Conservation (phyloP, 2,113 vertebrate genomes). For the Trematocara macrostoma region DNA sequence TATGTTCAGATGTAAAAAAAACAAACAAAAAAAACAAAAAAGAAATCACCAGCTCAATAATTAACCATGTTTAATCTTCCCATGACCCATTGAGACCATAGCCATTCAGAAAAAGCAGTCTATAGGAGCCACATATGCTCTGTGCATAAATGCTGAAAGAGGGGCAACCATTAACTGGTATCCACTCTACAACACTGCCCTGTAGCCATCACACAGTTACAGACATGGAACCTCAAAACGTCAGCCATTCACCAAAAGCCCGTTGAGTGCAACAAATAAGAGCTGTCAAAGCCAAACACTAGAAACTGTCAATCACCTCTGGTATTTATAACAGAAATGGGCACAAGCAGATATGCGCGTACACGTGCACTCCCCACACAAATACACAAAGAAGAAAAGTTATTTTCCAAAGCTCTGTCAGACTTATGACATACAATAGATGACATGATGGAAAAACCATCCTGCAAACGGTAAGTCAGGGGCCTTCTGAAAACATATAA, state of each 20-base stretch:
- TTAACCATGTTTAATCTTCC: slow-evolving; percentile 51
- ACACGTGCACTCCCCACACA: not conserved
- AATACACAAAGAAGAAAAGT: not conserved
- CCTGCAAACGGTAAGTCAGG: not conserved
- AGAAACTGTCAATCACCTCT: slow-evolving; percentile 57
- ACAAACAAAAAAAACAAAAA: not conserved
- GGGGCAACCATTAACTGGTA: not conserved
- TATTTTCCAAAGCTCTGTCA: not conserved
- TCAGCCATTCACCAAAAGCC: slow-evolving; percentile 57
- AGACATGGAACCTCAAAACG: slow-evolving; percentile 45
- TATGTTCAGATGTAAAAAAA: not conserved
- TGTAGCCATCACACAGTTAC: slow-evolving; percentile 38
- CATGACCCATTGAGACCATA: slow-evolving; percentile 36
- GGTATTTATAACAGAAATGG: slow-evolving; percentile 50
- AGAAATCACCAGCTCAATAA: not conserved
- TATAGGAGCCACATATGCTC: slow-evolving; percentile 2
- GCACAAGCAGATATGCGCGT: slow-evolving; percentile 8
- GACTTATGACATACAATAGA: not conserved
- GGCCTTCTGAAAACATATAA: not conserved
- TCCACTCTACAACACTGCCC: slow-evolving; percentile 19
- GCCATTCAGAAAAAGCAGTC: not conserved
- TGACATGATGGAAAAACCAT: not conserved
- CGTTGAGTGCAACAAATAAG: slow-evolving; percentile 54
- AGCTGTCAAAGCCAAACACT: slow-evolving; percentile 60
- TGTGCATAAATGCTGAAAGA: slow-evolving; percentile 13